Conservation (phyloP, 2,888 invertebrate genomes). For the Hypena proboscidalis region DNA sequence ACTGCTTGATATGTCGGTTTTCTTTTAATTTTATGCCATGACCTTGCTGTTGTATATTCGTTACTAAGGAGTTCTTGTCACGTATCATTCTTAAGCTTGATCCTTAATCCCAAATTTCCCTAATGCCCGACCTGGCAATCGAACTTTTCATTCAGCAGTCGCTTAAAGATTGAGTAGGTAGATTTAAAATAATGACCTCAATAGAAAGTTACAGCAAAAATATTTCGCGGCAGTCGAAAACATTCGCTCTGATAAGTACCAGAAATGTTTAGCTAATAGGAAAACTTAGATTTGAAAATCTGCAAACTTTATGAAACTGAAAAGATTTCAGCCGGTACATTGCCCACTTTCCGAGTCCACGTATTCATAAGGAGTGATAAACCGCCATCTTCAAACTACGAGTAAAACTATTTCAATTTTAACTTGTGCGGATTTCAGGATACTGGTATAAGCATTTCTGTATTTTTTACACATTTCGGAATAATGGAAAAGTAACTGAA, state of each 20-base stretch:
- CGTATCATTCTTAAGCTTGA: no score
- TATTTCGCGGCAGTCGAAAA: no score
- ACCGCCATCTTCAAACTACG: conserved; percentile 7
- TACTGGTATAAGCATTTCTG: conserved; percentile 2
- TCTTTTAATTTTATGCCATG: no score
- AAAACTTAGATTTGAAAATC: conserved; percentile 7
- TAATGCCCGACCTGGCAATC: no score
- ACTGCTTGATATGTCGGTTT: no score
- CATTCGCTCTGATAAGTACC: not conserved
- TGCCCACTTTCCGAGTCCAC: not conserved
- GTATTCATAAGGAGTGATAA: conserved; percentile 9
- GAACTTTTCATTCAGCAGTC: no score
- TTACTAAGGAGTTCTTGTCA: no score
- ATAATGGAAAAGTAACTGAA: not conserved
- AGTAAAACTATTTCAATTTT: conserved; percentile 16
- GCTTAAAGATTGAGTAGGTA: no score
- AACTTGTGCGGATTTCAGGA: conserved; percentile 3
- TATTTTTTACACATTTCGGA: not conserved
- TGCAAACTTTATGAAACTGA: conserved; percentile 1
- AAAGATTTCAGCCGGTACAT: conserved; percentile 3
- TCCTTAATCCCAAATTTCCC: no score
- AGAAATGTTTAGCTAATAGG: not conserved
- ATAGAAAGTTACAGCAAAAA: no score
- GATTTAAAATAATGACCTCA: no score
- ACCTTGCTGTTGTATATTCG: no score